Evolutionary conservation across 2,888 invertebrate species (phyloP).

Genomic region (Cataglyphis albicans): DNA sequence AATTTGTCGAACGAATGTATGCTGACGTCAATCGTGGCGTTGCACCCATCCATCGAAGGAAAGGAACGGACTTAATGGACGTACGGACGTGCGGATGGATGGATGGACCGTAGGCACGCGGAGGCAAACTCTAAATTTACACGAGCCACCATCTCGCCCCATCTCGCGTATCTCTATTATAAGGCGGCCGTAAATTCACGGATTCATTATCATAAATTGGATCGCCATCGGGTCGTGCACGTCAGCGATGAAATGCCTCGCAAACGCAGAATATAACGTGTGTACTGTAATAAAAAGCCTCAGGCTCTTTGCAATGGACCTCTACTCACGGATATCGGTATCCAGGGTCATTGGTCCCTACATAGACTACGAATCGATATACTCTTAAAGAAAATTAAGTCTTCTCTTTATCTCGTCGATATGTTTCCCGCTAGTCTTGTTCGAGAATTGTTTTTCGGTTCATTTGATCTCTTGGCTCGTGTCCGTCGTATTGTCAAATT

Average conservation of each 20-base stretch:
- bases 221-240: constrained; percentile 76
- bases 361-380: constrained; percentile 36
- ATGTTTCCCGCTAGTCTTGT: constrained; percentile 26
- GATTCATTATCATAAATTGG: constrained; percentile 84
- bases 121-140: constrained; percentile 80
- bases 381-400: constrained; percentile 50
- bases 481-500: constrained; percentile 21
- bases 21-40: constrained; percentile 73
- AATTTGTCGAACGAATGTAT: constrained; percentile 57
- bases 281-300: constrained; percentile 61
- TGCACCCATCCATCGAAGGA: constrained; percentile 77
- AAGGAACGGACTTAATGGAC: constrained; percentile 70
- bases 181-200: constrained; percentile 80
- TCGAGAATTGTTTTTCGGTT: constrained; percentile 46
- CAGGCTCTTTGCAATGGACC: constrained; percentile 61
- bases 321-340: constrained; percentile 34
- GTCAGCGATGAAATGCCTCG: constrained; percentile 73
- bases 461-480: neutral
- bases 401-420: constrained; percentile 37
- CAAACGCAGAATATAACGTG: constrained; percentile 66
- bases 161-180: constrained; percentile 80
- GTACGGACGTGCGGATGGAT: constrained; percentile 71
- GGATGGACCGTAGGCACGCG: constrained; percentile 75
- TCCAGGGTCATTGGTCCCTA: constrained; percentile 59
- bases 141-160: constrained; percentile 70